Base-by-base conservation (phyloP, 53 echinoderm and acorn worm genomes). In the Echinometra lucunter region DNA sequence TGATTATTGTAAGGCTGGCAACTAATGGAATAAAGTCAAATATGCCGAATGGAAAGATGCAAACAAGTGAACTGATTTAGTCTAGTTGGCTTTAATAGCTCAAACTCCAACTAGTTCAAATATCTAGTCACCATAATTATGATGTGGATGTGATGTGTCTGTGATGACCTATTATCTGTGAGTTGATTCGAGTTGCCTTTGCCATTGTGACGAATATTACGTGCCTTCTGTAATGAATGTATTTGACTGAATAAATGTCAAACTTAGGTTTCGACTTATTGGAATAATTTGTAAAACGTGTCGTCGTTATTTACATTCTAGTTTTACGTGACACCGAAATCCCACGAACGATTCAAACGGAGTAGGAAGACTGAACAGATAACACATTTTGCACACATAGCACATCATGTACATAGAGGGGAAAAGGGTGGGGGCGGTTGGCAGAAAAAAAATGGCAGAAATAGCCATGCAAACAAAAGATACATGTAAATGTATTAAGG, bases 131-230 rank as follows among this genome's bases (percentile, higher is more conserved):
- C n/a, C n/a, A n/a, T n/a, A n/a, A n/a, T n/a, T n/a, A n/a, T n/a
- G n/a, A n/a, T n/a, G n/a, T n/a, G n/a, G n/a, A n/a, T n/a, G n/a
- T n/a, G n/a, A 44, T 21, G 44, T 85, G 49, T 13, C 47, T n/a
- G 11, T 85, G 85, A 8, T 15, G 4, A 45, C 44, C 23, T 42
- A 44, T 56, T 56, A 7, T 85, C 13, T 85, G 42, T 25, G n/a
- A 81, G 21, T 15, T 44, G 81, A 81, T 81, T 81, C 44, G 81
- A 53, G 53, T 85, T 85, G 85, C n/a, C 49, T 85, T 78, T 85
- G n/a, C 18, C 17, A 47, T n/a, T 85, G 49, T 85, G n/a, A n/a
- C 42, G 42, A 15, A 78, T 12, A 18, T 10, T 49, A 53, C 49
- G 49, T 85, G 85, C 85, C 42, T 85, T 49, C 49, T 85, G 85